Evolutionary conservation across 2,888 invertebrate species (phyloP), one percentile per base, ranked within the genome.

Genomic region (Micropterix aruncella): DNA sequence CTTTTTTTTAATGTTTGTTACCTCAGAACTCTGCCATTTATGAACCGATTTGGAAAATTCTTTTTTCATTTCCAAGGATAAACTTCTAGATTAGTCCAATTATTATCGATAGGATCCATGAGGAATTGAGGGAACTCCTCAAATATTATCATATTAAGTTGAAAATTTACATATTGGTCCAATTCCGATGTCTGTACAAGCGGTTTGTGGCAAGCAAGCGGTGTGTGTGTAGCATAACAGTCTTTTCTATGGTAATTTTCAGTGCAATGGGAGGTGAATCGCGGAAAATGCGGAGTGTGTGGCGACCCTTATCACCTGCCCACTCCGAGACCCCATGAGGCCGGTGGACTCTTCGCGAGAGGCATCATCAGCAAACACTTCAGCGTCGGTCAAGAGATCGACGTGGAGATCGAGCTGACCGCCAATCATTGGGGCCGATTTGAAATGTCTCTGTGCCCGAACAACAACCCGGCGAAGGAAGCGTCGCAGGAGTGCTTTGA

Each of bases 381-480:
- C 63, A 80, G 81, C 45, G 77, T 83, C 2, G 91, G 91, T 19
- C 61, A 84, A 83, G 82, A 81, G 64, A 83, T 92, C 44, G 86
- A 88, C 55, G 76, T 91, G 3, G 88, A 88, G 66, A 73, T 92
- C 3, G 90, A 92, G 57, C 62, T 93, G 37, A 93, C 92, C 0
- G 89, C 92, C 1, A 92, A 92, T 60, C 93, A 93, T 61, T 80
- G 82, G 55, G 92, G 93, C 1, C 75, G 84, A 37, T 92, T 93
- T 57, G 85, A 88, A 57, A 76, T 92, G 63, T 80, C 79, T 56
- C 65, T 93, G 0, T 93, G 92, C 51, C 90, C 90, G 0, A 87
- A 88, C 56, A 89, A 89, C 58, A 85, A 90, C 60, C 82, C 85
- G 0, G 69, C 67, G 1, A 76, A 77, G 50, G 84, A 84, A 62